phyloP scores from a whole-genome alignment of 2,888 invertebrate species.

The Meliscaeva auricollis region DNA sequence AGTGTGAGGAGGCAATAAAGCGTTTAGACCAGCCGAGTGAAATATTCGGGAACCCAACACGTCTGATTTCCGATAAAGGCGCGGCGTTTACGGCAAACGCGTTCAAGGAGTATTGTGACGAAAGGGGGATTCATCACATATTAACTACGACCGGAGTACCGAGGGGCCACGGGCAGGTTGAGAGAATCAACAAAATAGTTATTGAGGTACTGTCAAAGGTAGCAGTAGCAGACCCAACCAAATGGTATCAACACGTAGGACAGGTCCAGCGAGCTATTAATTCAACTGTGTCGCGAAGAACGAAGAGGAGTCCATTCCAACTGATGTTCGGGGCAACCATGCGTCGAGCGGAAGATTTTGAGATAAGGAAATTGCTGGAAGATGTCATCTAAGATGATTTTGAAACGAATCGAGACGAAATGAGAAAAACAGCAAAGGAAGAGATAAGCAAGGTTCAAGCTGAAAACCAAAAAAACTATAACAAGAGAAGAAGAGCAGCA shows the following conservation, averaged over 20 bases:
- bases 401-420: constrained; percentile 19
- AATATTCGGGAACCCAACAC: constrained; percentile 48
- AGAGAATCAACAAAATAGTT: constrained; percentile 24
- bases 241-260: constrained; percentile 21
- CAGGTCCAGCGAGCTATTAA: constrained; percentile 43
- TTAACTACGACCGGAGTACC: constrained; percentile 47
- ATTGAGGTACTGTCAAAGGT: constrained; percentile 10
- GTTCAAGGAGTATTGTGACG: constrained; percentile 37
- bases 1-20: neutral
- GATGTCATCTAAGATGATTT: constrained; percentile 31
- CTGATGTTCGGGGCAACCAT: constrained; percentile 19
- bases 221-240: constrained; percentile 11
- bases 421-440: constrained; percentile 26
- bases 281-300: constrained; percentile 6
- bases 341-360: neutral
- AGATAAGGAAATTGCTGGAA: constrained; percentile 8
- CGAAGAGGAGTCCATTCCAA: constrained; percentile 16
- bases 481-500: neutral
- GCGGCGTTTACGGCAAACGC: constrained; percentile 53
- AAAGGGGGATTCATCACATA: constrained; percentile 4
- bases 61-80: constrained; percentile 55
- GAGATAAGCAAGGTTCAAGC: constrained; percentile 43
- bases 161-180: constrained; percentile 48
- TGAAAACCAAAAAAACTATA: constrained; percentile 49
- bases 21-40: neutral